These are phyloP conservation scores for Cremastinae sp. DNA, from an alignment of 2,888 invertebrate genomes.

Conservation along the genomic window DNA sequence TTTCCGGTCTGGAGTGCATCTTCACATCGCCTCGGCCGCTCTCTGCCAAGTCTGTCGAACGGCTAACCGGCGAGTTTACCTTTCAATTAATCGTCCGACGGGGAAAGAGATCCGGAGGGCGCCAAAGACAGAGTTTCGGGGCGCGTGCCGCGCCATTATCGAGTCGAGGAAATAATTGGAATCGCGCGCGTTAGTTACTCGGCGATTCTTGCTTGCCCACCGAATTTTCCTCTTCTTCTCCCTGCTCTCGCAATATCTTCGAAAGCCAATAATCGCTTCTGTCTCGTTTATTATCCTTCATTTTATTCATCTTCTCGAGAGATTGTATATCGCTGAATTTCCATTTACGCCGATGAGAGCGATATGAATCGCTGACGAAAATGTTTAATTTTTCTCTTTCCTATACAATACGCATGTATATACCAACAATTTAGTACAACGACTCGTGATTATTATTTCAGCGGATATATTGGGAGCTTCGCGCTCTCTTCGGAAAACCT, in stretches of 20 bases:
- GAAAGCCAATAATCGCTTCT: slow-evolving; percentile 1
- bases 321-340: no score
- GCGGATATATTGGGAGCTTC: slow-evolving; percentile 13
- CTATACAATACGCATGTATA: no score
- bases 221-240: slow-evolving; percentile 1
- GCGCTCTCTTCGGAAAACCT: slow-evolving; percentile 17
- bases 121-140: slow-evolving; percentile 65
- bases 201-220: slow-evolving; percentile 45
- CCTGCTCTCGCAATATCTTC: neutral
- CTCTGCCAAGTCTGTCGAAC: slow-evolving; percentile 75
- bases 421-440: no score
- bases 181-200: slow-evolving; percentile 71
- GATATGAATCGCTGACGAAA: no score
- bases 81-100: slow-evolving; percentile 78
- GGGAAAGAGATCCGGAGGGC: slow-evolving; percentile 46
- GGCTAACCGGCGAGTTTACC: slow-evolving; percentile 77
- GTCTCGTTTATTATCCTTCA: slow-evolving; percentile 13
- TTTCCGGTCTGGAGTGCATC: slow-evolving; percentile 43
- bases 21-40: slow-evolving; percentile 43
- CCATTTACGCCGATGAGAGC: no score
- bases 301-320: neutral
- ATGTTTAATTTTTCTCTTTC: no score
- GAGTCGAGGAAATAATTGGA: slow-evolving; percentile 77
- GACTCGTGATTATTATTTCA: slow-evolving; percentile 16
- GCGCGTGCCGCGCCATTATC: slow-evolving; percentile 72